Evolutionary conservation across 2,113 vertebrate genomes (phyloP), one percentile per base, ranked within the genome.

Genomic region (Myotis lucifugus): DNA sequence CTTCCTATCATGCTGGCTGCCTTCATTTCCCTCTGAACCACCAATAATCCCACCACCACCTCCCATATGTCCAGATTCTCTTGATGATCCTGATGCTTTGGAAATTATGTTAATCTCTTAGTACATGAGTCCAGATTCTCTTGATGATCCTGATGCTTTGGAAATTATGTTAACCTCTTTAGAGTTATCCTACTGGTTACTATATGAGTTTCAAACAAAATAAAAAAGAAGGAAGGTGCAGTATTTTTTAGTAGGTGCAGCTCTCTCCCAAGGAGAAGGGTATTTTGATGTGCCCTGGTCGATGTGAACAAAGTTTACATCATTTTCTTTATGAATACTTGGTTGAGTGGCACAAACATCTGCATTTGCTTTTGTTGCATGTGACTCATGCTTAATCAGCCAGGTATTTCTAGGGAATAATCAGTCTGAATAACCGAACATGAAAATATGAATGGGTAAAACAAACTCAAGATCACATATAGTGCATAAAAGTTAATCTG

Each of bases 161-260:
- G 99, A 99, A 91, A 99, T 99, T 90, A 99, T 99, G 99, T 97
- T 99, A 91, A 99, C 99, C 97, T 99, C 99, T 64, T 99, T n/a
- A 99, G 37, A 99, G 99, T 87, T 99, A 99, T 97, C 99, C 99
- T 98, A 99, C 99, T 74, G 99, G 99, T 74, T 99, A 99, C 95
- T 99, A 99, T 93, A 93, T 99, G 98, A 98, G 98, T 88, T 98
- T 99, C 95, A 98, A 98, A 95, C 98, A 99, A 90, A 97, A 97
- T 91, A 97, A 98, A 91, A 98, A 98, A 97, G 98, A 98, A 98
- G 97, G 96, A 92, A 96, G 94, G 34, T 85, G 48, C 74, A 77
- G 18, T 12, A 77, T 77, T 77, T 10, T 77, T 77, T 77, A 48
- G 19, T n/a, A 97, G 95, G 69, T 96, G 64, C 70, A 64, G 46